Conservation (phyloP, 2,113 vertebrate species). For the Halichoeres trimaculatus region DNA sequence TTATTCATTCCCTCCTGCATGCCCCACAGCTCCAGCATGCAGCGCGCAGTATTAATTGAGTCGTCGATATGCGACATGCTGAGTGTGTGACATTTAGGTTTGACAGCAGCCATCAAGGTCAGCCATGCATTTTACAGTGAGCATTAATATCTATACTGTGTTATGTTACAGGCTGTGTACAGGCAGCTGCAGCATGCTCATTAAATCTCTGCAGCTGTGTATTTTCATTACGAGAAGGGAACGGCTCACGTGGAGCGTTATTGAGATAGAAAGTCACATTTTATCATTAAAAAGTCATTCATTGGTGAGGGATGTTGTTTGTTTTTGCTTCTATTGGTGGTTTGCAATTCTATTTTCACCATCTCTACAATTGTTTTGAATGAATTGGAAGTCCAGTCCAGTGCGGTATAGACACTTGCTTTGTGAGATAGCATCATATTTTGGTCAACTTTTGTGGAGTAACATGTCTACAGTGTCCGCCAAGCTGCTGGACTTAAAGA, state of each 20-base stretch:
- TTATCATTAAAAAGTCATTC: background rate
- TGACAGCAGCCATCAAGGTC: constrained; percentile 27
- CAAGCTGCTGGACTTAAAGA: too few relatives aligned
- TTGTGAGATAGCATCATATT: too few relatives aligned
- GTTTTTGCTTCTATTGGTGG: background rate
- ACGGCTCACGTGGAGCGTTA: background rate
- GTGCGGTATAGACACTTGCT: too few relatives aligned
- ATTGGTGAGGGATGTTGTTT: background rate
- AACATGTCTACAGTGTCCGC: too few relatives aligned
- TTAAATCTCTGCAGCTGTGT: background rate
- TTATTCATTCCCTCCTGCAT: constrained; percentile 6
- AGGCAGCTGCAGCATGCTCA: background rate
- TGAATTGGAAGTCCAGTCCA: too few relatives aligned
- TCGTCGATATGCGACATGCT: constrained; percentile 22
- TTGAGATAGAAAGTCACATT: background rate
- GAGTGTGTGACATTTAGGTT: constrained; percentile 47
- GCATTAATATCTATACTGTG: background rate
- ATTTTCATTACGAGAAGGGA: background rate
- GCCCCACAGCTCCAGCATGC: background rate
- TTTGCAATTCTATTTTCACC: too few relatives aligned
- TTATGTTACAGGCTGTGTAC: background rate
- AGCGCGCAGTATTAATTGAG: constrained; percentile 18
- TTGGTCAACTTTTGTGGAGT: too few relatives aligned
- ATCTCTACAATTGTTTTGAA: too few relatives aligned
- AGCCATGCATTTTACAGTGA: constrained; percentile 10